phyloP scores from a whole-genome alignment of 2,797 vertebrate species.

The Dendrocincla fuliginosa region DNA sequence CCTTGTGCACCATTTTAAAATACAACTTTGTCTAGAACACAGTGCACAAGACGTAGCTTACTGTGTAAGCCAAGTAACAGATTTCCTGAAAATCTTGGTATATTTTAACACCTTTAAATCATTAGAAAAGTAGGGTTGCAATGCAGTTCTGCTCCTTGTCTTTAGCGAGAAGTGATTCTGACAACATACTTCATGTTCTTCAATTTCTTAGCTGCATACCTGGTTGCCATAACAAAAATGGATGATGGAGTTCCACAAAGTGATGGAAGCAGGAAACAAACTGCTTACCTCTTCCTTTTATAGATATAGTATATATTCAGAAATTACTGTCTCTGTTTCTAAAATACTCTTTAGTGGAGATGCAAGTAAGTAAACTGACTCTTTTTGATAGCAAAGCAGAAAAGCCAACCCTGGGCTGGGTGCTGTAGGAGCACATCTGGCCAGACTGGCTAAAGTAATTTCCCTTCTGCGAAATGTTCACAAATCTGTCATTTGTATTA shows the following conservation, averaged over 20 bases:
- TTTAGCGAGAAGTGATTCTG: neutral
- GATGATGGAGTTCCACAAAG: neutral
- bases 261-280: neutral
- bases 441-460: neutral
- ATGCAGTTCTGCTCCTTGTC: slow-evolving; percentile 24
- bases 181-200: neutral
- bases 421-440: neutral
- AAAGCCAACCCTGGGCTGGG: neutral
- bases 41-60: slow-evolving; percentile 66
- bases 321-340: neutral
- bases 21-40: neutral
- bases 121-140: neutral
- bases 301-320: neutral
- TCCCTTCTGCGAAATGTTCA: neutral
- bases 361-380: neutral
- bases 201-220: neutral
- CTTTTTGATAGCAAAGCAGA: neutral
- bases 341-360: neutral
- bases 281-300: neutral
- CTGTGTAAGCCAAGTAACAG: slow-evolving; percentile 73
- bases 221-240: neutral
- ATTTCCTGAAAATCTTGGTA: slow-evolving; percentile 62
- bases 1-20: slow-evolving; percentile 47
- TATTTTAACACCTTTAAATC: neutral
- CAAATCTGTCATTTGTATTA: neutral